Base-by-base conservation (phyloP, 2,888 invertebrate genomes). In the Priapulus caudatus region DNA sequence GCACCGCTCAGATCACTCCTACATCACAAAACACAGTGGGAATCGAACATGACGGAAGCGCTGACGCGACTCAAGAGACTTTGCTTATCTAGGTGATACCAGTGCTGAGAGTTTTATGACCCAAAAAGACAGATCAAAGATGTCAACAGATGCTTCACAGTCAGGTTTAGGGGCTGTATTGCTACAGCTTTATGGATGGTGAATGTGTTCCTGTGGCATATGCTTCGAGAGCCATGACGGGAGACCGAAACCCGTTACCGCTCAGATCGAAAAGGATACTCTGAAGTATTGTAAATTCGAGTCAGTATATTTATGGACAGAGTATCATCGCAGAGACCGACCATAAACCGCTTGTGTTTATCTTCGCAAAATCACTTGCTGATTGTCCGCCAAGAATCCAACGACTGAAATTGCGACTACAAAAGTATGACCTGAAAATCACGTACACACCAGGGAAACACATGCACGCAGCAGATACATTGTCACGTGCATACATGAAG, bases 201-300 rank as follows among this genome's bases (percentile, higher is more conserved):
- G 46, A 47, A 22, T 54, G 61, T 52, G 59, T 64, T 47, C 62
- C 67, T n/a, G 63, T 71, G 4, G 63, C 64, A 2, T 71, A 66
- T 55, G 65, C 64, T 1, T 69, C 66, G 1, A 58, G 64, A 55
- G 59, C 63, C n/a, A 51, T 69, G 20, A 62, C 59, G 43, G 54
- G 52, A 2, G 57, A 65, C 2, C 67, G 70, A 55, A 58, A 56
- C 18, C 52, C 62, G 18, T 70, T n/a, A n/a, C 68, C 52, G 65
- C 65, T 0, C 65, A 68, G 54, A 69, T 70, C 10, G 68, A 71
- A 54, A 67, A 67, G 54, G 68, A 71, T 58, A 63, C 66, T 0
- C 54, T 71, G 4, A n/a, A n/a, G n/a, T n/a, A n/a, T n/a, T 56
- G 51, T 67, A 2, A 60, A 65, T 60, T 23, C 64, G n/a, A 68